Evolutionary conservation across 2,888 invertebrate species (phyloP), one percentile per base, ranked within the genome.

Genomic region (Blomia tropicalis): DNA sequence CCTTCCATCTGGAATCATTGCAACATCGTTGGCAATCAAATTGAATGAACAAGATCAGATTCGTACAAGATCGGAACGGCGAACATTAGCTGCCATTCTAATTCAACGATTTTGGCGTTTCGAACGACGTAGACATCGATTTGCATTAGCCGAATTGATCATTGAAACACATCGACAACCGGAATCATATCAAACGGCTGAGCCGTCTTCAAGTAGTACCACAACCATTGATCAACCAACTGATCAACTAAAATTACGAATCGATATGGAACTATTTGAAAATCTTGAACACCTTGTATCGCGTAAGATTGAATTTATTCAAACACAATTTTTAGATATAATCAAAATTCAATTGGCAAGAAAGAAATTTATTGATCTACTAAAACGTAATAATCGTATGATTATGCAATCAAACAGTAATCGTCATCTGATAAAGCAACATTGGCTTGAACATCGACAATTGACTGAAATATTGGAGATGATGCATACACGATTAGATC

Each of bases 61-160:
- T 41, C 36, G 62, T n/a, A 31, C 2, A 27, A 1, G 29, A 22
- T 32, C 19, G 5, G 25, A 27, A 11, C 56, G 58, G 7, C 29
- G 36, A 31, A 31, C 32, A 29, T 23, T 47, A 22, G 58, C 62
- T 31, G 22, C 58, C 30, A 47, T 43, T 11, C 44, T 62, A 25
- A 43, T 62, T 14, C 62, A 62, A 32, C 43, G 41, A 14, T 41
- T 43, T 30, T 62, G 62, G 62, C 25, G 47, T 7, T 60, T 56
- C 29, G 19, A 23, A 36, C 56, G 29, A 2, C 2, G 56, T 14
- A 14, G 19, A 36, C n/a, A 29, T 14, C 56, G 29, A 31, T 56
- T 29, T 36, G 36, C 17, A 56, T 14, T 56, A 14, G 56, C 29
- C 4, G 4, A 22, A 11, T 11, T 47, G 7, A 47, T 47, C 51